Evolutionary conservation across 2,797 vertebrate species (phyloP).

Genomic region (Cottoperca gobio): DNA sequence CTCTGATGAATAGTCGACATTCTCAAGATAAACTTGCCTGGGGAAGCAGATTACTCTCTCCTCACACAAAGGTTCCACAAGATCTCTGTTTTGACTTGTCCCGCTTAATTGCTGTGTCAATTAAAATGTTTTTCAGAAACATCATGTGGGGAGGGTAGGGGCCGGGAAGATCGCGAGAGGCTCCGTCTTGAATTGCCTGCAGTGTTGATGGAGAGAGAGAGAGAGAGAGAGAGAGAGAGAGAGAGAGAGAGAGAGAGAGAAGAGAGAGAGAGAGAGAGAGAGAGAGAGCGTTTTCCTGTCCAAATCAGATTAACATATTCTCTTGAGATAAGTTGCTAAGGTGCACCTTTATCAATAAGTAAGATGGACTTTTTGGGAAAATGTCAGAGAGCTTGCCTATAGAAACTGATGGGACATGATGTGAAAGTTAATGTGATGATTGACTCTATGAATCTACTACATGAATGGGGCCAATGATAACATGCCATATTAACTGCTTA

Average conservation of each 20-base stretch:
- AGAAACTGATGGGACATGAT: conserved; percentile 47
- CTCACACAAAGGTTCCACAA: conserved; percentile 55
- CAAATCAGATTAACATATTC: too few species aligned
- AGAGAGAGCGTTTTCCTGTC: too few species aligned
- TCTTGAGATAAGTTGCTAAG: too few species aligned
- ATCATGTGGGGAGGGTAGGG: conserved; percentile 48
- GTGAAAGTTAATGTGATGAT: conserved; percentile 37
- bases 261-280: too few species aligned
- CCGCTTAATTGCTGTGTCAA: conserved; percentile 77
- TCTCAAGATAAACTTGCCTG: conserved; percentile 72
- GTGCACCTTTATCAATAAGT: not conserved
- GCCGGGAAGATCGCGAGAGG: conserved; percentile 42
- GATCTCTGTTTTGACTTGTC: conserved; percentile 80
- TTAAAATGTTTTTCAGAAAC: conserved; percentile 80
- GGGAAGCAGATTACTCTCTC: conserved; percentile 71
- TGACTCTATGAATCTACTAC: conserved; percentile 45
- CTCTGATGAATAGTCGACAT: conserved; percentile 58
- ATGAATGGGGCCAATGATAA: conserved; percentile 71
- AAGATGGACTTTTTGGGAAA: not conserved
- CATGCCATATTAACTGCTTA: conserved; percentile 70
- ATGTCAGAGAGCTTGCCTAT: not conserved
- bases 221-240: not conserved
- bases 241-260: too few species aligned
- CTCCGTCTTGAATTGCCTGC: conserved; percentile 53
- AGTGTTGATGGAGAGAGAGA: conserved; percentile 42